A percentile compares a stretch with the other conserved stretches of the same genome.
These are phyloP conservation scores for Phymorhynchus buccinoides DNA, from an alignment of 1,140 invertebrate species.

Conservation along the genomic window DNA sequence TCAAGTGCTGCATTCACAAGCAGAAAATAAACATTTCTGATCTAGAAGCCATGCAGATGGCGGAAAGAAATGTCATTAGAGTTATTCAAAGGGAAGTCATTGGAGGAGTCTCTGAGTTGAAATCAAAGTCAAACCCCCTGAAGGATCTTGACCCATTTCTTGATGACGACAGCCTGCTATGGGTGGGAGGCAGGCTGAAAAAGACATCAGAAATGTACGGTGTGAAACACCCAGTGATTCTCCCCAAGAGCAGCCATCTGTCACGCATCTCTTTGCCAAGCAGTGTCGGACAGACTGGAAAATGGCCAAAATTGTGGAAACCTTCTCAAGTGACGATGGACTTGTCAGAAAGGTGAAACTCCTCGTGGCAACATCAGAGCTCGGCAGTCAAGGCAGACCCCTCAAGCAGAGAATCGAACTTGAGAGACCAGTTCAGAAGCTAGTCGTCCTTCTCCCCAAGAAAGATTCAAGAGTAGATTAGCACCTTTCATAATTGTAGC, in stretches of 20 bases:
- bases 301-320: conserved; percentile 44
- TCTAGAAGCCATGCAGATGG: not conserved
- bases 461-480: too few relatives aligned
- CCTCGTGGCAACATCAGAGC: conserved; percentile 1
- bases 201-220: not conserved
- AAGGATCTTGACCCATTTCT: not conserved
- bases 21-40: not conserved
- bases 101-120: not conserved
- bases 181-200: not conserved
- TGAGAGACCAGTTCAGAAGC: conserved; percentile 7
- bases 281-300: conserved; percentile 41
- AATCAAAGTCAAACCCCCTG: not conserved
- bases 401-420: not conserved
- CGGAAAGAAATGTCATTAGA: not conserved
- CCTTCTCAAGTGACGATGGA: conserved; percentile 48
- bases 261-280: not conserved
- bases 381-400: conserved; percentile 17
- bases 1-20: not conserved
- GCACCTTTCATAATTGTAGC: too few relatives aligned
- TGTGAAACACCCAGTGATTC: not conserved
- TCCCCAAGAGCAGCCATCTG: conserved; percentile 4
- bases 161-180: not conserved
- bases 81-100: not conserved
- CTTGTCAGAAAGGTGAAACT: conserved; percentile 50
- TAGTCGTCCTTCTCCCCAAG: not conserved